Evolutionary conservation across 2,113 vertebrate genomes (phyloP).

Genomic region (Alligator sinensis): DNA sequence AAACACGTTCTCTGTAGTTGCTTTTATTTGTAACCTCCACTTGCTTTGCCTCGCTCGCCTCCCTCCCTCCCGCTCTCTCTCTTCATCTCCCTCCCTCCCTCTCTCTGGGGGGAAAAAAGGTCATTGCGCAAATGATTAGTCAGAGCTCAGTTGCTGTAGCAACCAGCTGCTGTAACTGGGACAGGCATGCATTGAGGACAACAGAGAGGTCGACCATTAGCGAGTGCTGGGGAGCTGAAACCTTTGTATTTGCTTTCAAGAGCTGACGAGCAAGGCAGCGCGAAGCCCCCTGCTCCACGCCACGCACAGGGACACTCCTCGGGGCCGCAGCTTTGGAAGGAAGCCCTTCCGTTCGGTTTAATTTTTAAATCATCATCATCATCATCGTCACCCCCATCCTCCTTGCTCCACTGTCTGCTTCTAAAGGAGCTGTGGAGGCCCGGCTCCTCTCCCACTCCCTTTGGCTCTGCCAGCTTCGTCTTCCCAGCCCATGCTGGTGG

Average conservation of each 20-base stretch:
- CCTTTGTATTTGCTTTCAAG: conserved; percentile 76
- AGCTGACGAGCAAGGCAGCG: conserved; percentile 54
- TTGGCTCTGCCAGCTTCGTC: background rate
- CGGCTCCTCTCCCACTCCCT: background rate
- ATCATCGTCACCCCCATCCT: background rate
- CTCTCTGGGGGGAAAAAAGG: conserved; percentile 93
- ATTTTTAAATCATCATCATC: background rate
- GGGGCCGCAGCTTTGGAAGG: background rate
- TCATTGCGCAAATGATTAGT: conserved; percentile 97
- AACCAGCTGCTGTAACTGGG: conserved; percentile 90
- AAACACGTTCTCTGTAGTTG: conserved; percentile 58
- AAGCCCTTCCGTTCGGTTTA: accelerated
- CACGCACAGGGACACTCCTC: background rate
- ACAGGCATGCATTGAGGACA: conserved; percentile 91
- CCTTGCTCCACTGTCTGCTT: background rate
- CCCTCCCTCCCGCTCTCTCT: conserved; percentile 53
- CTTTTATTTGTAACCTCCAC: conserved; percentile 75
- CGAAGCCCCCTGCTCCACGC: conserved; percentile 49
- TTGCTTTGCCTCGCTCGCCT: conserved; percentile 68
- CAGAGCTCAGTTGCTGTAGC: conserved; percentile 93
- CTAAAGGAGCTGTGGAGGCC: background rate
- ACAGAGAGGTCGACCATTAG: conserved; percentile 91
- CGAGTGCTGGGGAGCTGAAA: conserved; percentile 83
- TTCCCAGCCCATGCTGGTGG: background rate
- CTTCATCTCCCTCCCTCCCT: conserved; percentile 77